Base-by-base conservation (phyloP, 23 tunicate genomes). In the Aplidium turbinatum region DNA sequence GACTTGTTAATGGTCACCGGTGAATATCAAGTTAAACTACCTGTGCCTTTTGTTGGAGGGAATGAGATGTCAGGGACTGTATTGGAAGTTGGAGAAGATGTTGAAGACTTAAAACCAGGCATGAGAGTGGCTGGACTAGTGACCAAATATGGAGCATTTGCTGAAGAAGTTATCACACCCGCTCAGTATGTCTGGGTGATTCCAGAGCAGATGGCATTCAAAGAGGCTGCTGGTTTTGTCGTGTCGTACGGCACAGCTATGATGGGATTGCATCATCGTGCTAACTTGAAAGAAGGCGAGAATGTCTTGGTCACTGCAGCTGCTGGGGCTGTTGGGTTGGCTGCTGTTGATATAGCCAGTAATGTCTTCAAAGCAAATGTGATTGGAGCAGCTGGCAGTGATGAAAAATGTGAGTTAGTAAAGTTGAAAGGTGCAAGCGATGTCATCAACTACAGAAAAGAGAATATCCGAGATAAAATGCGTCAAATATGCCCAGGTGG, bases 251-350 rank as follows among this genome's bases (percentile, higher is more conserved):
- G 82, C 22, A 91, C 97, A 19, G 97, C 97, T 2, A 61, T 84
- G 72, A 48, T 84, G 63, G 97, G 85, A 46, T 42, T 91, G 29
- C 26, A 58, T 21, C 63, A 58, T 57, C 42, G 83, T 38, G 97
- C 82, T 2, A 58, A 82, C 7, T 25, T 89, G 31, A 36, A 89
- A 76, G 5, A 48, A 7, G 72, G 72, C 19, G 97, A 91, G 38
- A 38, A 46, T 34, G 48, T 91, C 4, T 66, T 91, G 29, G 85
- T 91, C 0, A 91, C 97, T 42, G 97, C 97, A 11, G 97, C 97
- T 38, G 97, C 97, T 31, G 97, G 97, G 31, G 97, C 86, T 20
- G 87, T 60, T 40, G 97, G 97, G 5, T 42, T 91, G 31, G 97
- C 97, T 55, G 86, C 97, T 47, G 78, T 91, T 34, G 97, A 91